These are phyloP conservation scores for Eonycteris spelaea DNA, from an alignment of 2,113 vertebrate genomes.

Conservation along the genomic window DNA sequence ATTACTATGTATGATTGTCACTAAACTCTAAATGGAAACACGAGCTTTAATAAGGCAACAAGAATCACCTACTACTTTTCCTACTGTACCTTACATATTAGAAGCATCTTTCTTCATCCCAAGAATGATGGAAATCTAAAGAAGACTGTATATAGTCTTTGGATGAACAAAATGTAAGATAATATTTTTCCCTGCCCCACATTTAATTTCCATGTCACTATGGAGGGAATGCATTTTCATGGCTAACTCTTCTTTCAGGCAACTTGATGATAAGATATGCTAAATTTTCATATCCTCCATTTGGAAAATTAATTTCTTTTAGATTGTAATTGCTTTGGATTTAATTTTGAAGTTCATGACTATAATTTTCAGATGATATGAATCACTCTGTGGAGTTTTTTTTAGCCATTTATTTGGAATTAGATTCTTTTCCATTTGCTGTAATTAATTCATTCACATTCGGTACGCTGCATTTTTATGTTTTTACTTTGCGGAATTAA, in stretches of 20 bases:
- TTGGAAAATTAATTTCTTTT: constrained; percentile 26
- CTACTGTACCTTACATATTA: neutral
- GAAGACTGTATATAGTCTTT: neutral
- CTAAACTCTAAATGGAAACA: neutral
- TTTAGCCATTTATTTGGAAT: constrained; percentile 31
- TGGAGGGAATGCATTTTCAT: neutral
- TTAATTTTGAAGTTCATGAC: constrained; percentile 37
- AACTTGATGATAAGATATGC: neutral
- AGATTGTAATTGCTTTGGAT: constrained; percentile 38
- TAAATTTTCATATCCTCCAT: neutral
- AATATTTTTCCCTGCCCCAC: neutral
- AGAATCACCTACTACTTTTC: neutral
- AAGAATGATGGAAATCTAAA: neutral
- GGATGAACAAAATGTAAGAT: neutral
- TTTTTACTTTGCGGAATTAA: constrained; percentile 23
- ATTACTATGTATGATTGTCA: neutral
- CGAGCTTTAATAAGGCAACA: neutral
- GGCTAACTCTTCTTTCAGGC: neutral
- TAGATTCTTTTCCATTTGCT: constrained; percentile 23
- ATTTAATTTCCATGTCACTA: neutral
- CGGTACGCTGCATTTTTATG: neutral
- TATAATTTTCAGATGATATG: constrained; percentile 27
- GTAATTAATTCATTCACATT: constrained; percentile 18
- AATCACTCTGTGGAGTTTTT: constrained; percentile 8
- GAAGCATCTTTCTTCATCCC: neutral